A percentile compares a stretch with the other conserved stretches of the same genome.
Conservation (phyloP, 2,113 vertebrate genomes). For the Pachyramphus minor region DNA sequence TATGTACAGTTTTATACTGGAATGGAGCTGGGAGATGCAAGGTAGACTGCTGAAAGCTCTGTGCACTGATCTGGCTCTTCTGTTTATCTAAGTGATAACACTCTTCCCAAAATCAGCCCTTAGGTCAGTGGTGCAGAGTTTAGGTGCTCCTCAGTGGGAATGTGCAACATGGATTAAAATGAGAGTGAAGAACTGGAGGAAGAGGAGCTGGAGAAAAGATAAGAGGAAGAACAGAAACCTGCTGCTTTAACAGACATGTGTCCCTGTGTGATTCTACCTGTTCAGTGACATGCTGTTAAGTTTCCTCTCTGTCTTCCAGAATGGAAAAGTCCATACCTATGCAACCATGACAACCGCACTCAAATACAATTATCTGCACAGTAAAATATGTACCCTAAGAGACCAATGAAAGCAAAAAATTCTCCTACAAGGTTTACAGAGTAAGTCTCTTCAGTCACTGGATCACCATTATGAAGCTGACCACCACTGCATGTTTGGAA, state of each 20-base stretch:
- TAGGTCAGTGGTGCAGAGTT: neutral
- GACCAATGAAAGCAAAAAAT: neutral
- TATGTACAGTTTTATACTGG: neutral
- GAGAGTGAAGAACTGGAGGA: neutral
- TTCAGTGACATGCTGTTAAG: neutral
- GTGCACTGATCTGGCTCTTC: neutral
- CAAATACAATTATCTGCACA: neutral
- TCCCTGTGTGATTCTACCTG: neutral
- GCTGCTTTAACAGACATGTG: neutral
- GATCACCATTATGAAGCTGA: neutral
- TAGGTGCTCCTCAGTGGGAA: neutral
- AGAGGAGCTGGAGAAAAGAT: neutral
- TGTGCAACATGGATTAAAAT: neutral
- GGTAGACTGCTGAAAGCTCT: neutral
- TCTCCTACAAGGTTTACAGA: neutral
- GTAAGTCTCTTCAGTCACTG: neutral
- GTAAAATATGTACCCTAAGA: neutral
- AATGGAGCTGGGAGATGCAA: neutral
- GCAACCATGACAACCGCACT: conserved; percentile 43
- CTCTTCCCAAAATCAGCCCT: neutral
- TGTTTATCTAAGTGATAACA: neutral
- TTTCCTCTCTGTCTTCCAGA: neutral
- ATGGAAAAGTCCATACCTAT: neutral
- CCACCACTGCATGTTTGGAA: neutral
- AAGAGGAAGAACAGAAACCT: neutral